Base-by-base conservation (phyloP, 1,140 invertebrate genomes). In the Pseudomyrmex sp. region DNA sequence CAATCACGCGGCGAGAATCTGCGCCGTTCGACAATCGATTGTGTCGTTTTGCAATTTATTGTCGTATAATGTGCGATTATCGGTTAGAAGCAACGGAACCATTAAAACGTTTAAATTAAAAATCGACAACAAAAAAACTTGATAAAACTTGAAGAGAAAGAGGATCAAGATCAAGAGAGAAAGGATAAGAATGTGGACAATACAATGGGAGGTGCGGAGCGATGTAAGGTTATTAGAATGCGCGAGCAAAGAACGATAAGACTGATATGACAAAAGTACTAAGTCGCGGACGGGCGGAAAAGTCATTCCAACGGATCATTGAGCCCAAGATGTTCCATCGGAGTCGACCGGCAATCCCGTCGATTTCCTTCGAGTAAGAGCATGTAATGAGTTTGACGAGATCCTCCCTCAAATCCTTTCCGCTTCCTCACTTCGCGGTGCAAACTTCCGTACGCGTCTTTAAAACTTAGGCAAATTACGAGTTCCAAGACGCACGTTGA, bases 241-340 rank as follows among this genome's bases (percentile, higher is more conserved):
- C 18, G 52, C 75, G 68, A 77, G 35, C 46, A 70, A 68, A 70
- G 74, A 52, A 59, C 70, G 87, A 88, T 86, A 88, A 89, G 80
- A 52, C 74, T 75, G 87, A 88, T 89, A 89, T 88, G 80, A 88
- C 87, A 84, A 80, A 89, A 86, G 84, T 88, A 77, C 69, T 63
- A 83, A 88, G 63, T 68, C 23, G 35, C 61, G 13, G 23, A 13
- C 10, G 13, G 58, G 35, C 63, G 44, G 69, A 58, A 70, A 83
- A 85, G 68, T n/a, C 77, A 50, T 83, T 85, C 52, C 54, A 52
- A 88, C 82, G 83, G 83, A 48, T 70, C 73, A 88, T 88, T 82
- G 76, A 85, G 50, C 46, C 62, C 56, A 74, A 88, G 83, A 88
- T 82, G 86, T 77, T 74, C 86, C 77, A 69, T 82, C 63, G 48